These are phyloP conservation scores for Tragulus kanchil DNA, from an alignment of 2,113 vertebrate genomes.

Conservation along the genomic window DNA sequence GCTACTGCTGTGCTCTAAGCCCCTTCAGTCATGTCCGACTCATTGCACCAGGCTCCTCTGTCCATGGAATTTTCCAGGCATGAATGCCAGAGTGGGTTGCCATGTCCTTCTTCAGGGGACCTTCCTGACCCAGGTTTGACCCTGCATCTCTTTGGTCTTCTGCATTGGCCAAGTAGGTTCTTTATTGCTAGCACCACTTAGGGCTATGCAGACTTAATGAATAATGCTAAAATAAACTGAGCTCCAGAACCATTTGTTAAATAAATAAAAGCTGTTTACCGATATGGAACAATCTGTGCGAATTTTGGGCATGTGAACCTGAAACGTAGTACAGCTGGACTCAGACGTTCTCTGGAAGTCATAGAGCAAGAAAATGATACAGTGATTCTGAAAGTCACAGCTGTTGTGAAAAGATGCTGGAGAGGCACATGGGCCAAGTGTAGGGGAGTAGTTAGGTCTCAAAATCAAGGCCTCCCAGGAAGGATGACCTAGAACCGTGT, in stretches of 20 bases:
- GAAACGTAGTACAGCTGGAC: neutral
- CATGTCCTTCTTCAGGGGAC: neutral
- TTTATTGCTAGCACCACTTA: neutral
- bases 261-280: slow-evolving; percentile 37
- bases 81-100: neutral
- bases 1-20: neutral
- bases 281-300: neutral
- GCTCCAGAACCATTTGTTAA: neutral
- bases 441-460: neutral
- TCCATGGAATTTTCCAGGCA: neutral
- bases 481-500: neutral
- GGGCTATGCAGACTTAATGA: neutral
- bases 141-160: neutral
- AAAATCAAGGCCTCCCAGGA: neutral
- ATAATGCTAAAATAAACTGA: slow-evolving; percentile 36
- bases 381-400: slow-evolving; percentile 7
- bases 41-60: neutral
- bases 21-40: neutral
- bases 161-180: neutral
- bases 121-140: neutral
- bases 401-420: neutral
- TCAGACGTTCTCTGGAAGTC: neutral
- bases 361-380: neutral
- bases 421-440: neutral
- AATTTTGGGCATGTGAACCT: neutral